Evolutionary conservation across 2,113 vertebrate species (phyloP).

Genomic region (Galeopterus variegatus): DNA sequence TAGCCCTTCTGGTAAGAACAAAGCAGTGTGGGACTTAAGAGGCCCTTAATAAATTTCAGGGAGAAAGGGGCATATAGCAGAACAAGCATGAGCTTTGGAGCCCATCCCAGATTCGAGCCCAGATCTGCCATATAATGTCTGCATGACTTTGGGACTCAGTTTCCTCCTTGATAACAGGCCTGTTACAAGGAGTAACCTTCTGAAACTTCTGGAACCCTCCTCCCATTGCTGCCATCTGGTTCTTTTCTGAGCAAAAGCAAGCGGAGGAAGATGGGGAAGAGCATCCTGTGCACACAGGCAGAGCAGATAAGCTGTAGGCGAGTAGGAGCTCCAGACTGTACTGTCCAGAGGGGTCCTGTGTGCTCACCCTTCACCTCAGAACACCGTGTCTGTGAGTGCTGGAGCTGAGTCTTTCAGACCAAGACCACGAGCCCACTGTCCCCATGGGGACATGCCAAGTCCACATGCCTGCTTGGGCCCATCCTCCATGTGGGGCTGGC

Average conservation of each 20-base stretch:
- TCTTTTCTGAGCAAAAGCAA: conserved; percentile 29
- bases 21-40: background rate
- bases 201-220: background rate
- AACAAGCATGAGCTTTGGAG: background rate
- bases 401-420: conserved; percentile 77
- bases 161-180: background rate
- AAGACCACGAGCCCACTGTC: background rate
- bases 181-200: background rate
- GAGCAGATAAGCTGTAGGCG: background rate
- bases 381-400: conserved; percentile 66
- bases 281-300: background rate
- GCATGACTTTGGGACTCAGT: background rate
- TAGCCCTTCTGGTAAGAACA: background rate
- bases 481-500: background rate
- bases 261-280: background rate
- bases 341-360: conserved; percentile 4
- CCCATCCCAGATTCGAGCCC: background rate
- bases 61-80: background rate
- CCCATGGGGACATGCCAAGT: background rate
- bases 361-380: background rate
- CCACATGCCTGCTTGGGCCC: background rate
- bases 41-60: background rate
- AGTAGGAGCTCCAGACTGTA: background rate
- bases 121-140: background rate
- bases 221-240: background rate